These are phyloP conservation scores for Ormia ochracea DNA, from an alignment of 2,888 invertebrate species.

Conservation along the genomic window DNA sequence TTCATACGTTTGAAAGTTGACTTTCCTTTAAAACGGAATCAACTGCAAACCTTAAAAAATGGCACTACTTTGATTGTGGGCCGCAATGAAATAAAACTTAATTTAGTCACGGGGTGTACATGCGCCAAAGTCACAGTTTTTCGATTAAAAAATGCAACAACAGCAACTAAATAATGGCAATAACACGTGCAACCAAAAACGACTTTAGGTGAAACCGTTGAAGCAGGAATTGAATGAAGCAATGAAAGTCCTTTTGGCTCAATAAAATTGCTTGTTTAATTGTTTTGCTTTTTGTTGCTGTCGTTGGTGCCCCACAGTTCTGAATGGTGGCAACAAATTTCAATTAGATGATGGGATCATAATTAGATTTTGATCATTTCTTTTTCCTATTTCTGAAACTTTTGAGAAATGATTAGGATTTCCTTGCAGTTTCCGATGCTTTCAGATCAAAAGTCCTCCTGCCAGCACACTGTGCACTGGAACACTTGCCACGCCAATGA, in stretches of 20 bases:
- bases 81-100: slow-evolving; percentile 50
- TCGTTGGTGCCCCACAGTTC: neutral
- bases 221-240: slow-evolving; percentile 31
- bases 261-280: slow-evolving; percentile 22
- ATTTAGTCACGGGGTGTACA: slow-evolving; percentile 62
- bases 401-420: too few relatives aligned
- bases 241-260: slow-evolving; percentile 31
- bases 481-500: too few relatives aligned
- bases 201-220: slow-evolving; percentile 36
- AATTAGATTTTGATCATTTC: too few relatives aligned
- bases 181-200: slow-evolving; percentile 54
- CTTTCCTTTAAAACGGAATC: slow-evolving; percentile 5
- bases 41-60: slow-evolving; percentile 7
- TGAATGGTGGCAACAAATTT: neutral
- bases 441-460: too few relatives aligned
- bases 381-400: too few relatives aligned
- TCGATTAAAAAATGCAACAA: neutral
- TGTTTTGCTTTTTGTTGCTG: neutral
- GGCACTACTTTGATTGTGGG: slow-evolving; percentile 37
- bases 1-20: neutral
- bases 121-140: slow-evolving; percentile 60
- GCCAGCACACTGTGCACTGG: too few relatives aligned
- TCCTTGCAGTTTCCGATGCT: too few relatives aligned
- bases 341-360: neutral
- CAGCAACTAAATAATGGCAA: slow-evolving; percentile 42